Conservation (phyloP, 2,888 invertebrate species). For the Hybos culiciformis region DNA sequence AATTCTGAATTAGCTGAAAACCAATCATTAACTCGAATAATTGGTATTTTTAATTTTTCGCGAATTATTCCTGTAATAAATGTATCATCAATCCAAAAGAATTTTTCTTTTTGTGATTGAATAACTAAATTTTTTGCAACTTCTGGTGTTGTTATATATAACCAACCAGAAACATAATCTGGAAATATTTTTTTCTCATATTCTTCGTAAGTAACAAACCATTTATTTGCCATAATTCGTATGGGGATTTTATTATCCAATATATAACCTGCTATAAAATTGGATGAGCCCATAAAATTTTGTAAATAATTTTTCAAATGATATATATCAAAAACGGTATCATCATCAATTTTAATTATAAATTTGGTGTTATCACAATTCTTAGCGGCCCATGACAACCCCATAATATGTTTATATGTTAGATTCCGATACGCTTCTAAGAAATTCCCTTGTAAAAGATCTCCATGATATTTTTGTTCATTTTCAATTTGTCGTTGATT, state of each 20-base stretch:
- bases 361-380: slow-evolving; percentile 47
- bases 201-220: slow-evolving; percentile 61
- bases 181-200: slow-evolving; percentile 51
- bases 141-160: slow-evolving; percentile 59
- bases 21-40: slow-evolving; percentile 43
- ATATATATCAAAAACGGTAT: slow-evolving; percentile 57
- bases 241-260: slow-evolving; percentile 49
- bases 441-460: slow-evolving; percentile 65
- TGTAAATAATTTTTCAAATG: slow-evolving; percentile 39
- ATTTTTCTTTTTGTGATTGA: slow-evolving; percentile 42
- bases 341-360: slow-evolving; percentile 71
- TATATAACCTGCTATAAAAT: slow-evolving; percentile 50
- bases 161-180: slow-evolving; percentile 69
- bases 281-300: slow-evolving; percentile 23
- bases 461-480: slow-evolving; percentile 50
- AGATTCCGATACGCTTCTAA: slow-evolving; percentile 63
- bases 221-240: slow-evolving; percentile 56
- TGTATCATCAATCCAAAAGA: slow-evolving; percentile 89
- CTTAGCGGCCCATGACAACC: slow-evolving; percentile 56
- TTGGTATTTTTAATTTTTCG: slow-evolving; percentile 41
- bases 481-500: slow-evolving; percentile 44
- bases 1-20: slow-evolving; percentile 60
- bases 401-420: slow-evolving; percentile 74
- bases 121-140: slow-evolving; percentile 44
- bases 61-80: slow-evolving; percentile 69